These are phyloP conservation scores for Himalopsyche kuldschensis DNA, from an alignment of 2,888 invertebrate species.

Conservation along the genomic window DNA sequence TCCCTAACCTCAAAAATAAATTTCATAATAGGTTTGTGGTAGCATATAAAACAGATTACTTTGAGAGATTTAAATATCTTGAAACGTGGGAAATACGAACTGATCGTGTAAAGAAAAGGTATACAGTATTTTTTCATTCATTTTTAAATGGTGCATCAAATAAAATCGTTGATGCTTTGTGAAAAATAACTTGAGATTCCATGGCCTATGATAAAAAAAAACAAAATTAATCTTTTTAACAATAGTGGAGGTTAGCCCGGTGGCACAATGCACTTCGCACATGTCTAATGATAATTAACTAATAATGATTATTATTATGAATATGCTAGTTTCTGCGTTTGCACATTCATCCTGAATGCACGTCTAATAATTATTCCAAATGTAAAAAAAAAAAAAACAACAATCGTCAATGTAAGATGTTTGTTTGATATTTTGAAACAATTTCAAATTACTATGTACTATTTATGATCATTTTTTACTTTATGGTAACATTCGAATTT, in stretches of 20 bases:
- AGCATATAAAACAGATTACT: no score
- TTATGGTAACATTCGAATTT: background rate
- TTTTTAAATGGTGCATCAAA: no score
- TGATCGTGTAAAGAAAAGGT: no score
- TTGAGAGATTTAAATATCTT: no score
- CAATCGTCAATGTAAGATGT: background rate
- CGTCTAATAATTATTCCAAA: conserved; percentile 2
- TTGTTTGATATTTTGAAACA: background rate
- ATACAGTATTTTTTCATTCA: no score
- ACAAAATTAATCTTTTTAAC: background rate
- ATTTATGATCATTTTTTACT: background rate
- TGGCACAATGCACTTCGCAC: conserved; percentile 40
- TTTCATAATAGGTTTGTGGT: no score
- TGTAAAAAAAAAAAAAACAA: background rate
- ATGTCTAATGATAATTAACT: background rate
- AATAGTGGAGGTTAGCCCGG: conserved; percentile 32
- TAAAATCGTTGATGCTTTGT: background rate
- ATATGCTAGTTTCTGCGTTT: conserved; percentile 20
- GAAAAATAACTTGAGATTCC: background rate
- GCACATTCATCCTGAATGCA: conserved; percentile 27
- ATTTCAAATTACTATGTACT: background rate
- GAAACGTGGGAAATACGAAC: no score
- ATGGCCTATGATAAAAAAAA: background rate
- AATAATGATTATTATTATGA: background rate
- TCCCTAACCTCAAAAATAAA: no score